Evolutionary conservation across 1,140 invertebrate genomes (phyloP).

Genomic region (Euborellia annulipes): DNA sequence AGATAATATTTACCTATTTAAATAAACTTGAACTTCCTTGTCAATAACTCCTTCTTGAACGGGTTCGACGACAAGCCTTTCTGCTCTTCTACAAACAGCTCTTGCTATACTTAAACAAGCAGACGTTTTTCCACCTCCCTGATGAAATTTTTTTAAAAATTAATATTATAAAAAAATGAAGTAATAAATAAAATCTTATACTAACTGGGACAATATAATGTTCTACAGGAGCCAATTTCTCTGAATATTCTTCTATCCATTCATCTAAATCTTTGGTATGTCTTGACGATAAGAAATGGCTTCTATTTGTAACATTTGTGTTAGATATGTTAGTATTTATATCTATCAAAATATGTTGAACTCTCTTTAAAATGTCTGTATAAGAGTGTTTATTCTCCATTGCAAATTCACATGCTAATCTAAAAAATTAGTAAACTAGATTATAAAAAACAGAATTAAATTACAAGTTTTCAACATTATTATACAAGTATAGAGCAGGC

Average conservation of each 20-base stretch:
- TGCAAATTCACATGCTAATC: conserved; percentile 41
- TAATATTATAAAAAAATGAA: conserved; percentile 1
- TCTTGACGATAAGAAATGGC: conserved; percentile 22
- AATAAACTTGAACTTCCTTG: conserved; percentile 43
- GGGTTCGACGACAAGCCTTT: conserved; percentile 42
- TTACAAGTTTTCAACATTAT: no score
- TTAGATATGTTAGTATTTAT: conserved; percentile 47
- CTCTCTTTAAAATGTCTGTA: conserved; percentile 43
- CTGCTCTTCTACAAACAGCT: conserved; percentile 51
- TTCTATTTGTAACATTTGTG: conserved; percentile 30
- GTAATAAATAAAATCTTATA: no score
- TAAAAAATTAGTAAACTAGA: no score
- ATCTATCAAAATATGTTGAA: conserved; percentile 67
- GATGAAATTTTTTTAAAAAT: conserved; percentile 16
- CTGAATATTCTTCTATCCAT: conserved; percentile 56
- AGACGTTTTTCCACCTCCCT: conserved; percentile 58
- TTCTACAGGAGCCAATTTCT: conserved; percentile 46
- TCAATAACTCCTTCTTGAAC: conserved; percentile 40
- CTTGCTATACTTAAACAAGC: conserved; percentile 52
- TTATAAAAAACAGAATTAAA: no score
- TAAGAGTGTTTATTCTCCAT: conserved; percentile 40
- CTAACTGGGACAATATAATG: conserved; percentile 65
- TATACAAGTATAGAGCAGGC: no score
- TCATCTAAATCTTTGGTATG: conserved; percentile 51
- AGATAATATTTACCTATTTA: conserved; percentile 41